Evolutionary conservation across 2,113 vertebrate species (phyloP).

Genomic region (Tauraco erythrolophus): DNA sequence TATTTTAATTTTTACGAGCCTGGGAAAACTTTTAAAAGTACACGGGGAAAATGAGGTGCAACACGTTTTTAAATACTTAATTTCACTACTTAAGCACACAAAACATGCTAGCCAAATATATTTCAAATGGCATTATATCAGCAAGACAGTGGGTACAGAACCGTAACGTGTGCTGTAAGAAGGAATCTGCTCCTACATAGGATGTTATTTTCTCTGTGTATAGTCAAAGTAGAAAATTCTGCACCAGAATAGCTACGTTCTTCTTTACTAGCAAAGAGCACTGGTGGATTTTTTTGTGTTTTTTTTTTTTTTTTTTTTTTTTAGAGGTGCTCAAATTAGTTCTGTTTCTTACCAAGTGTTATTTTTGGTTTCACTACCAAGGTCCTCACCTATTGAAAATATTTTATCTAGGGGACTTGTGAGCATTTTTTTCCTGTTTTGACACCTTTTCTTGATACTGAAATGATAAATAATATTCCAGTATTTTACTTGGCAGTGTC

Average conservation of each 20-base stretch:
- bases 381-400: background rate
- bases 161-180: background rate
- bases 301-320: background rate
- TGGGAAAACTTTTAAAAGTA: background rate
- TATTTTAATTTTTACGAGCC: slow-evolving; percentile 17
- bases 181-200: background rate
- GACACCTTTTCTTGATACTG: slow-evolving; percentile 24
- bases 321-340: background rate
- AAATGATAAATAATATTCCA: slow-evolving; percentile 10
- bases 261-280: background rate
- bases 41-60: background rate
- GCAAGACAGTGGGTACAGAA: background rate
- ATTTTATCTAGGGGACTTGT: background rate
- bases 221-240: background rate
- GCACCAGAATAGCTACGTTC: background rate
- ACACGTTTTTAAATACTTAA: background rate
- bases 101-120: background rate
- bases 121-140: background rate
- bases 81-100: background rate
- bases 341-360: background rate
- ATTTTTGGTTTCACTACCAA: background rate
- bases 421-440: background rate
- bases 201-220: background rate
- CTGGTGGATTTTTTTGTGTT: background rate
- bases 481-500: slow-evolving; percentile 28